phyloP scores from a whole-genome alignment of 2,888 invertebrate species.

The Thymelicus lineola region DNA sequence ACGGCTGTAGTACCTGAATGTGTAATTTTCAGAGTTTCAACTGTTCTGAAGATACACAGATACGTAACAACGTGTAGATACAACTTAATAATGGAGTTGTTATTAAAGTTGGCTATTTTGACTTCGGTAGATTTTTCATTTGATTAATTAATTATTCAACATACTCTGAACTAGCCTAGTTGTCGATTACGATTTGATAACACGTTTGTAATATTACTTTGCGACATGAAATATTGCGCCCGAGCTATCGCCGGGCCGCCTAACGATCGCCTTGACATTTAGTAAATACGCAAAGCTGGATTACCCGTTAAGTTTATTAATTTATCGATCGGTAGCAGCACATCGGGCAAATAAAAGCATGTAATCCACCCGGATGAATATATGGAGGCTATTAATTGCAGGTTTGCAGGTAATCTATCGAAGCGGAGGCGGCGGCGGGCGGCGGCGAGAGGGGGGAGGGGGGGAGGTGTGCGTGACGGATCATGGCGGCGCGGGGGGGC shows the following conservation, averaged over 20 bases:
- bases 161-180: neutral
- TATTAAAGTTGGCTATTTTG: too few relatives aligned
- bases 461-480: slow-evolving; percentile 79
- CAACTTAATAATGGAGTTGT: neutral
- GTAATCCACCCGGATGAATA: slow-evolving; percentile 78
- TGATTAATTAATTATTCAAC: too few relatives aligned
- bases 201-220: slow-evolving; percentile 26
- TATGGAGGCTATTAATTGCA: slow-evolving; percentile 82
- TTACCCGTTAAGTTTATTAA: slow-evolving; percentile 51
- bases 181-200: slow-evolving; percentile 29
- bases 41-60: too few relatives aligned
- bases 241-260: slow-evolving; percentile 18
- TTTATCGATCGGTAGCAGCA: slow-evolving; percentile 56
- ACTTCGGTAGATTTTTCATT: too few relatives aligned
- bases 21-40: neutral
- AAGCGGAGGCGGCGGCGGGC: slow-evolving; percentile 59
- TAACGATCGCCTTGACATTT: slow-evolving; percentile 38
- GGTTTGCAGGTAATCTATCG: slow-evolving; percentile 81
- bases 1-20: neutral
- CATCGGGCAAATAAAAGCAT: slow-evolving; percentile 69
- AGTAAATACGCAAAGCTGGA: slow-evolving; percentile 41
- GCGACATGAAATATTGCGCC: slow-evolving; percentile 30
- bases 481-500: slow-evolving; percentile 82
- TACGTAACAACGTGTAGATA: too few relatives aligned
- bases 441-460: slow-evolving; percentile 42